Evolutionary conservation across 2,113 vertebrate species (phyloP).

Genomic region (Polypterus bichir): DNA sequence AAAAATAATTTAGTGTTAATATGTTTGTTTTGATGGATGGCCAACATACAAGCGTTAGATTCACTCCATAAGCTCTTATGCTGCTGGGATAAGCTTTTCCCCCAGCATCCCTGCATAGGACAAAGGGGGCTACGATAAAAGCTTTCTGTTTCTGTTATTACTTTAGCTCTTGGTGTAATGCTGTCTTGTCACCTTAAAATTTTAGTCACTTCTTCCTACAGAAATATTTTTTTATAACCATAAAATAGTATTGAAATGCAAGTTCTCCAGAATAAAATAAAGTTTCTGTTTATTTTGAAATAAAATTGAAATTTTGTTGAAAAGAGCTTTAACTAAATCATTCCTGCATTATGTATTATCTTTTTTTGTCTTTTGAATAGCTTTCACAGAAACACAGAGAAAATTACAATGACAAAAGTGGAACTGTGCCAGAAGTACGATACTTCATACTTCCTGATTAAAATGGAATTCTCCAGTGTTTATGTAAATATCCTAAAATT

Average conservation of each 20-base stretch:
- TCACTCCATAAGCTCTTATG: no score
- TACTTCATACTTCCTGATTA: slow-evolving; percentile 42
- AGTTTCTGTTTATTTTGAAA: not conserved
- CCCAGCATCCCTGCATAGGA: no score
- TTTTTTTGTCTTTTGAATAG: slow-evolving; percentile 24
- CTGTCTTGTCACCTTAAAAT: not conserved
- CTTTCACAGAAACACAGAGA: slow-evolving; percentile 37
- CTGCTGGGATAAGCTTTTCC: no score
- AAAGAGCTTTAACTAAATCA: no score
- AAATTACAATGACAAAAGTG: slow-evolving; percentile 41
- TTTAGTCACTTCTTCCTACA: not conserved
- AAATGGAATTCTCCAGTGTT: no score
- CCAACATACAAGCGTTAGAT: no score
- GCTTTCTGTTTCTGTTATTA: no score
- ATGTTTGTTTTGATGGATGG: no score
- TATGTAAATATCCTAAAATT: no score
- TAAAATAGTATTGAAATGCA: not conserved
- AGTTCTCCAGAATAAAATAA: not conserved
- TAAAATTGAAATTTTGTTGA: not conserved
- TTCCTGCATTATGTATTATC: not conserved
- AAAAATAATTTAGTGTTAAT: no score
- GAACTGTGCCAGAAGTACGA: slow-evolving; percentile 22
- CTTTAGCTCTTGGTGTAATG: no score
- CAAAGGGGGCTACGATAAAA: no score
- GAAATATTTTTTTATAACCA: not conserved